A percentile compares a stretch with the other conserved stretches of the same genome.
Evolutionary conservation across 2,113 vertebrate species (phyloP).

Genomic region (Aramus guarauna): DNA sequence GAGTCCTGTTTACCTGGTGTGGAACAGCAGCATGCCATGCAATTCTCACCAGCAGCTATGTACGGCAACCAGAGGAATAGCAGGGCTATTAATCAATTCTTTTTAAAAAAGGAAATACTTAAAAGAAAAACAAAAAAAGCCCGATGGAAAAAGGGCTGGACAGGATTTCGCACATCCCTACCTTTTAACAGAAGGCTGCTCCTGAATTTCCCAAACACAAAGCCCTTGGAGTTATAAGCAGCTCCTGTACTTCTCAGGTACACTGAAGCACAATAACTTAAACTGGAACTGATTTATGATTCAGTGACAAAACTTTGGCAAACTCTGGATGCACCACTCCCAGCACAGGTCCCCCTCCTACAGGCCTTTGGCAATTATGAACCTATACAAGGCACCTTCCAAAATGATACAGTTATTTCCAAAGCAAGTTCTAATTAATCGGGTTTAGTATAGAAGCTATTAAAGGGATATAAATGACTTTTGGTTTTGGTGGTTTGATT

Average conservation of each 20-base stretch:
- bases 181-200: not conserved
- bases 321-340: not conserved
- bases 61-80: not conserved
- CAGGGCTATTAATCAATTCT: not conserved
- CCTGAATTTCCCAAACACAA: not conserved
- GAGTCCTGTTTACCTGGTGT: not conserved
- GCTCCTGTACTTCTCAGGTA: not conserved
- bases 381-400: not conserved
- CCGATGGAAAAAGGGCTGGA: not conserved
- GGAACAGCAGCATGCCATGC: not conserved
- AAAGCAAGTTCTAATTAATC: not conserved
- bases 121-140: not conserved
- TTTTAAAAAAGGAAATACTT: not conserved
- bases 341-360: not conserved
- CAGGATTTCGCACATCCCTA: not conserved
- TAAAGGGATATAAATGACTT: not conserved
- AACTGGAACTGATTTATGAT: not conserved
- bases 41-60: not conserved
- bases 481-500: not conserved
- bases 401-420: not conserved
- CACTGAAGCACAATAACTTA: not conserved
- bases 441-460: not conserved
- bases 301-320: not conserved
- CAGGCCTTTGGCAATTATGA: not conserved
- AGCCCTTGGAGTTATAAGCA: not conserved